A percentile compares a stretch with the other conserved stretches of the same genome.
These are phyloP conservation scores for Acrossocheilus fasciatus DNA, from an alignment of 2,797 vertebrate genomes.

Conservation along the genomic window DNA sequence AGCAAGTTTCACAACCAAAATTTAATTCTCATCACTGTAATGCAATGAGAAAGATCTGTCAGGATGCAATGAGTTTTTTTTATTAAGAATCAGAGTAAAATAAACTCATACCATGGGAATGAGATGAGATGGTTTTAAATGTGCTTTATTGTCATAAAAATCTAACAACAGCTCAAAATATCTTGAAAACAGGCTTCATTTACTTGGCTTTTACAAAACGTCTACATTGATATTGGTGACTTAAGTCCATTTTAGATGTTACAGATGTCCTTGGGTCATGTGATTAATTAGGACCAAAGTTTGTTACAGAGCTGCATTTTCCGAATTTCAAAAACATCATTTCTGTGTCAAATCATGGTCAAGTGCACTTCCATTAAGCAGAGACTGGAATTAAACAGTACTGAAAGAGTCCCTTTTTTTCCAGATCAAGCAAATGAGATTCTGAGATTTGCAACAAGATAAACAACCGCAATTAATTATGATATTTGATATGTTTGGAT, in stretches of 20 bases:
- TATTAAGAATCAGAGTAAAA: not conserved
- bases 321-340: not conserved
- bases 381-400: not conserved
- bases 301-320: not conserved
- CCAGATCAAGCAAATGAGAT: not conserved
- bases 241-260: not conserved
- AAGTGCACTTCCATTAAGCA: not conserved
- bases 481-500: conserved; percentile 27
- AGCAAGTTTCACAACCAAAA: not conserved
- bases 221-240: not conserved
- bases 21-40: not conserved
- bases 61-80: not conserved
- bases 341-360: not conserved
- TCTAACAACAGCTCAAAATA: not conserved
- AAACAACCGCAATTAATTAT: conserved; percentile 26
- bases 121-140: not conserved
- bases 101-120: not conserved
- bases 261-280: not conserved
- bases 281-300: not conserved
- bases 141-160: not conserved
- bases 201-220: not conserved
- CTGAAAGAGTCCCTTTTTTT: not conserved
- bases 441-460: conserved; percentile 5
- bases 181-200: not conserved
- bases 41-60: not conserved